These are phyloP conservation scores for Conchocele bisecta DNA, from an alignment of 2,888 invertebrate genomes.

Conservation along the genomic window DNA sequence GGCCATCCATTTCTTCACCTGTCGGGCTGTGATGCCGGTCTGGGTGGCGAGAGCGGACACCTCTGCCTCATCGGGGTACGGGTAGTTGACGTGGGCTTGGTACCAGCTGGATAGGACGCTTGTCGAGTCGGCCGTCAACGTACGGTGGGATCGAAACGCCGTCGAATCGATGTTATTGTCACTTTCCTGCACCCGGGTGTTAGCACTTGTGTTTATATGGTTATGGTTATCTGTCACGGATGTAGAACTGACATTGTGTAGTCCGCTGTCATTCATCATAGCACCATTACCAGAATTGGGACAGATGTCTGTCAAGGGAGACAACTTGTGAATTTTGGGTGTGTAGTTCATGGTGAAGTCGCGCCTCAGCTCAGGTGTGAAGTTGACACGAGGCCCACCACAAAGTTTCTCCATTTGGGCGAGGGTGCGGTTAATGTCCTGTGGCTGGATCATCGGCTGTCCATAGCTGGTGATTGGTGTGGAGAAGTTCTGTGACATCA, in stretches of 20 bases:
- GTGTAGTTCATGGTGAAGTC: slow-evolving; percentile 30
- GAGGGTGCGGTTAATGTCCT: slow-evolving; percentile 37
- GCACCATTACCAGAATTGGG: slow-evolving; percentile 5
- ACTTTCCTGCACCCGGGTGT: background rate
- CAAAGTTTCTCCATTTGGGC: slow-evolving; percentile 50
- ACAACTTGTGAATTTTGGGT: slow-evolving; percentile 24
- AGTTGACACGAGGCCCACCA: slow-evolving; percentile 39
- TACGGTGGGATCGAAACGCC: slow-evolving; percentile 46
- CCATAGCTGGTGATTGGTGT: slow-evolving; percentile 5
- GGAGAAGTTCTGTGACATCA: no score
- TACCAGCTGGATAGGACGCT: slow-evolving; percentile 71
- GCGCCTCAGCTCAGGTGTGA: slow-evolving; percentile 50
- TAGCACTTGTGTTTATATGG: background rate
- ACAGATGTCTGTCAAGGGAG: slow-evolving; percentile 19
- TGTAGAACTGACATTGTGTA: background rate
- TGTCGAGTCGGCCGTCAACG: slow-evolving; percentile 59
- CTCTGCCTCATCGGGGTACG: slow-evolving; percentile 74
- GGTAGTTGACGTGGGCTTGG: slow-evolving; percentile 70
- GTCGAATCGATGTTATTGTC: slow-evolving; percentile 13
- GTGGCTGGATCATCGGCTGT: slow-evolving; percentile 14
- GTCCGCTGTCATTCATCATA: background rate
- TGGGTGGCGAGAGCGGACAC: slow-evolving; percentile 62
- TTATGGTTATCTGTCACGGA: background rate
- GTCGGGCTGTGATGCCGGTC: slow-evolving; percentile 66
- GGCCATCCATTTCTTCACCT: slow-evolving; percentile 80